Evolutionary conservation across 2,888 invertebrate species (phyloP).

Genomic region (Bibio marci): DNA sequence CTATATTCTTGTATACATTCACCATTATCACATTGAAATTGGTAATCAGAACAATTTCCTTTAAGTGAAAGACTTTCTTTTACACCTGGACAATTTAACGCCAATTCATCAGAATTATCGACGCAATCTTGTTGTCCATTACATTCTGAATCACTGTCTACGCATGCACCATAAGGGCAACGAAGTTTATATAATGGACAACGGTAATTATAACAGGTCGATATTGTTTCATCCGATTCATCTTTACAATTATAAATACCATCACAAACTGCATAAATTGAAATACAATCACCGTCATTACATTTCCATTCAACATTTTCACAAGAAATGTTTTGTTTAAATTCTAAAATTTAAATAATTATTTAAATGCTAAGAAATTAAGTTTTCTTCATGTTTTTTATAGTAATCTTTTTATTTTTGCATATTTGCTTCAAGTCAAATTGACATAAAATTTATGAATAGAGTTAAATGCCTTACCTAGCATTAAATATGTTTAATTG

Average conservation of each 20-base stretch:
- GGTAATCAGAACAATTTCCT: slow-evolving; percentile 8
- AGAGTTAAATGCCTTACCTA: too few relatives aligned
- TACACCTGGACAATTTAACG: slow-evolving; percentile 8
- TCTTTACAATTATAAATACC: slow-evolving; percentile 19
- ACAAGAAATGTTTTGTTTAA: neutral
- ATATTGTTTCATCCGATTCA: slow-evolving; percentile 16
- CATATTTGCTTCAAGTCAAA: too few relatives aligned
- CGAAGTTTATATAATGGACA: slow-evolving; percentile 27
- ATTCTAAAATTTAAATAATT: too few relatives aligned
- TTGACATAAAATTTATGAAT: slow-evolving; percentile 11
- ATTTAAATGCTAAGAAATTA: too few relatives aligned
- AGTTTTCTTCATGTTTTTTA: too few relatives aligned
- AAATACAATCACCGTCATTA: slow-evolving; percentile 5
- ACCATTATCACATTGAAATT: slow-evolving; percentile 13
- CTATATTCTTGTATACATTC: slow-evolving; percentile 12
- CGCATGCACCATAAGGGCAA: slow-evolving; percentile 44
- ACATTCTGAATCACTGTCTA: slow-evolving; percentile 36
- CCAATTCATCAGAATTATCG: slow-evolving; percentile 6
- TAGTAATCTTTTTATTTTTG: too few relatives aligned
- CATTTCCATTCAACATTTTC: slow-evolving; percentile 4
- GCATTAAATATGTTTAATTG: too few relatives aligned
- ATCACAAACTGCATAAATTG: slow-evolving; percentile 15
- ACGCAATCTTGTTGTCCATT: slow-evolving; percentile 9
- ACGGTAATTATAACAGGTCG: slow-evolving; percentile 2
- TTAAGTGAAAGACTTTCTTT: slow-evolving; percentile 8